These are phyloP conservation scores for Cyprinodon diabolis DNA, from an alignment of 2,797 vertebrate genomes.

Conservation along the genomic window DNA sequence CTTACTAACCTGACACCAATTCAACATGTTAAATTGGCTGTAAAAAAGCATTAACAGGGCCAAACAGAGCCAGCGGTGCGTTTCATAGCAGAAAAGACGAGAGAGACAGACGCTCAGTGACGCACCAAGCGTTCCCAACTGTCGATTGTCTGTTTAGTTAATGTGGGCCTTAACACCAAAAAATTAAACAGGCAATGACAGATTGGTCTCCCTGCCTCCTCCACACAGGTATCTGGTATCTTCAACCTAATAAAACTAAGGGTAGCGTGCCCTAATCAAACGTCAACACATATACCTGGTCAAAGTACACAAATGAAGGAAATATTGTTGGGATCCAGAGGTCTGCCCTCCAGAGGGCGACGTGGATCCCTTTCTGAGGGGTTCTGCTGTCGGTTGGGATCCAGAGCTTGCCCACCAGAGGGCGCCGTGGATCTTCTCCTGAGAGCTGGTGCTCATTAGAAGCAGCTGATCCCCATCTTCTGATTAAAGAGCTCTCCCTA, in stretches of 20 bases:
- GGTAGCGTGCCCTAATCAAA: conserved; percentile 37
- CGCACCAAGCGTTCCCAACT: not conserved
- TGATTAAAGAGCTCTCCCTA: too few species aligned
- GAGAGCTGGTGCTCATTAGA: too few species aligned
- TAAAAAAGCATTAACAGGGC: not conserved
- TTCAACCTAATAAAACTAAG: conserved; percentile 47
- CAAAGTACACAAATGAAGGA: conserved; percentile 62
- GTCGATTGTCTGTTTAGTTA: conserved; percentile 1
- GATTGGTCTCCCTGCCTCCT: conserved; percentile 38
- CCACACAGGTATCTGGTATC: conserved; percentile 4
- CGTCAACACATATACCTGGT: conserved; percentile 50
- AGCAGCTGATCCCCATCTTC: too few species aligned
- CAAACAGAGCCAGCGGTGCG: conserved; percentile 1
- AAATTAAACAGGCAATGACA: conserved; percentile 23
- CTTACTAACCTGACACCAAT: conserved; percentile 5
- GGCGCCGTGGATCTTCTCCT: too few species aligned
- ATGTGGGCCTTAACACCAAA: not conserved
- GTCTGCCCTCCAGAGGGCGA: too few species aligned
- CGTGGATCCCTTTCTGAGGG: too few species aligned
- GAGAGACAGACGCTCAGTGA: not conserved
- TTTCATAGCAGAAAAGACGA: not conserved
- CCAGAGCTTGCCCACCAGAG: too few species aligned
- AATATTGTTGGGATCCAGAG: too few species aligned
- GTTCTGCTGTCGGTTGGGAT: too few species aligned
- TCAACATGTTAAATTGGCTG: conserved; percentile 5